A percentile compares a stretch with the other conserved stretches of the same genome.
phyloP scores from a whole-genome alignment of 2,888 invertebrate species.

The Ormyrus rosae region DNA sequence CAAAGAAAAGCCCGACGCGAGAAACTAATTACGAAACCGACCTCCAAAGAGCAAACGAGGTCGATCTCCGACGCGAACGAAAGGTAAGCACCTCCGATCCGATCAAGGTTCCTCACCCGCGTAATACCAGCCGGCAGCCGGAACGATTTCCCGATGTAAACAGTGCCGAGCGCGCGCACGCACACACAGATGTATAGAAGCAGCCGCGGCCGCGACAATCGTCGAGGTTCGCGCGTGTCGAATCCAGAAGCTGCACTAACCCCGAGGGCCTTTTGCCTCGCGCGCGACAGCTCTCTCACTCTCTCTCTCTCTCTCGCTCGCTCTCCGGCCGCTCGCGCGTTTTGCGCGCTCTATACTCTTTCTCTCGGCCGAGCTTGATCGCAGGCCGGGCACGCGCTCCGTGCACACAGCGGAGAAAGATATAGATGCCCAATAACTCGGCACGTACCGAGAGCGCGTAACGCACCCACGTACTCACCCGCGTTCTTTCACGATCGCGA shows the following conservation, averaged over 20 bases:
- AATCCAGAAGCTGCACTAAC: slow-evolving; percentile 64
- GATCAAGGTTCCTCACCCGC: background rate
- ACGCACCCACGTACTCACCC: slow-evolving; percentile 5
- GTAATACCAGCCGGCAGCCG: too few relatives aligned
- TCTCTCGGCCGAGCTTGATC: slow-evolving; percentile 2
- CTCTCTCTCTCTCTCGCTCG: background rate
- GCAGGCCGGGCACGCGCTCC: background rate
- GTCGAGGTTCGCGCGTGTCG: slow-evolving; percentile 61
- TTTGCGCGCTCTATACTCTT: slow-evolving; percentile 25
- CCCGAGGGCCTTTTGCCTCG: slow-evolving; percentile 6
- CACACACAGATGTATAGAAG: too few relatives aligned
- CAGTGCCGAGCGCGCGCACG: too few relatives aligned
- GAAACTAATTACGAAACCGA: too few relatives aligned
- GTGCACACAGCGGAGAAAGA: slow-evolving; percentile 2
- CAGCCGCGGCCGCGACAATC: background rate
- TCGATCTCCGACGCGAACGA: too few relatives aligned
- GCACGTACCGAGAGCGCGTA: slow-evolving; percentile 25
- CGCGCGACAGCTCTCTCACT: slow-evolving; percentile 21
- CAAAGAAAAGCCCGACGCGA: too few relatives aligned
- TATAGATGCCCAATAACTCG: slow-evolving; percentile 22
- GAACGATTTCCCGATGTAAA: too few relatives aligned
- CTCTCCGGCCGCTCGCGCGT: slow-evolving; percentile 28
- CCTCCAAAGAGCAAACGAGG: too few relatives aligned
- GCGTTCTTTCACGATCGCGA: slow-evolving; percentile 30
- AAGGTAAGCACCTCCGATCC: too few relatives aligned